Conservation (phyloP, 2,888 invertebrate species). For the Eurois occulta region DNA sequence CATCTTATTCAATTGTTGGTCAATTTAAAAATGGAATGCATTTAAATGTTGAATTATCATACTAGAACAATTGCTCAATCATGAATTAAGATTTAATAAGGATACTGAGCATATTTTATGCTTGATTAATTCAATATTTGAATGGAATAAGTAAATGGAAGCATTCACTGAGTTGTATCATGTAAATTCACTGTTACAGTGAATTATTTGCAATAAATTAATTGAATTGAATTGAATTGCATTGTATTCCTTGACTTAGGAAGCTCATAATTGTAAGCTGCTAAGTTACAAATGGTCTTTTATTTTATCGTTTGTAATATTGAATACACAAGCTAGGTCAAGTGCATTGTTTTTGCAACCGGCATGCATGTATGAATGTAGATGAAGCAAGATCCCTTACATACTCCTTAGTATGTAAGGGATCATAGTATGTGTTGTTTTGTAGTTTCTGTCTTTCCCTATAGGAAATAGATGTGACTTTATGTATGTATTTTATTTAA, state of each 20-base stretch:
- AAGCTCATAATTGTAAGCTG: background rate
- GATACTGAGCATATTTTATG: constrained; percentile 13
- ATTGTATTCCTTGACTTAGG: constrained; percentile 5
- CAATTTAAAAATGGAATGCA: background rate
- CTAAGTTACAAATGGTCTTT: background rate
- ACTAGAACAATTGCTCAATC: background rate
- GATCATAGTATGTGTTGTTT: background rate
- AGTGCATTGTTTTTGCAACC: background rate
- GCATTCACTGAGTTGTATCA: background rate
- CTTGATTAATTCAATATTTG: background rate
- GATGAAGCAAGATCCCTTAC: background rate
- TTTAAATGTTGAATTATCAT: constrained; percentile 12
- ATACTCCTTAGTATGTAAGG: background rate
- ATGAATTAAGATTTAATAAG: constrained; percentile 13
- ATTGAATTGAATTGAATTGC: background rate
- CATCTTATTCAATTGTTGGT: constrained; percentile 9
- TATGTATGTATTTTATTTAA: background rate
- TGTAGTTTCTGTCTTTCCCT: background rate
- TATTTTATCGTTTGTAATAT: background rate
- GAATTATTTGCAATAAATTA: too few species aligned
- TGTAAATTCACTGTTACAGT: constrained; percentile 8
- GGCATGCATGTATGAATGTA: background rate
- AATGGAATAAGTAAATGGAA: background rate
- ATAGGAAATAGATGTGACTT: background rate
- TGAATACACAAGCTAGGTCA: background rate